phyloP scores from a whole-genome alignment of 2,113 vertebrate genomes.

The Embiotoca jacksoni region DNA sequence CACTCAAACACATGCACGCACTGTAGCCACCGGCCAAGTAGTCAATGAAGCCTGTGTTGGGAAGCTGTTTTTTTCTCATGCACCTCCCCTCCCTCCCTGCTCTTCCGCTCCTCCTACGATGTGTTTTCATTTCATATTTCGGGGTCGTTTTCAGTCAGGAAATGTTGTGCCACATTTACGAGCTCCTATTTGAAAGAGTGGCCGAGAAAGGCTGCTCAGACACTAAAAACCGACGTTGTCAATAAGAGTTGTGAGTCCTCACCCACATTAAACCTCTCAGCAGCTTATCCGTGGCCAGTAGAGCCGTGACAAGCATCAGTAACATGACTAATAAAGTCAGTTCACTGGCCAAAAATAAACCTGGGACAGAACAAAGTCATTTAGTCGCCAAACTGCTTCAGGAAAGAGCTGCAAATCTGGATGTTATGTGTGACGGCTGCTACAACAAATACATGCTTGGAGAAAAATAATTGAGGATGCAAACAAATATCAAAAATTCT shows the following conservation, averaged over 20 bases:
- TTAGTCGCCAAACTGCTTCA: not conserved
- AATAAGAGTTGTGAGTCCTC: not conserved
- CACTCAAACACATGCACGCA: conserved; percentile 19
- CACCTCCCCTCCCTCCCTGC: conserved; percentile 15
- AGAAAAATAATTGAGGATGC: not conserved
- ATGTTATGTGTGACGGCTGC: not conserved
- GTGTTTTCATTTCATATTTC: conserved; percentile 71
- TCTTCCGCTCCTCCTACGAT: conserved; percentile 32
- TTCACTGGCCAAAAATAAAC: not conserved
- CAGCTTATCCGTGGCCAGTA: not conserved
- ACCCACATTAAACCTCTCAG: not conserved
- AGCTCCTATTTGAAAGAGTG: conserved; percentile 4
- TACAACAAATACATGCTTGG: not conserved
- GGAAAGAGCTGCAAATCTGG: not conserved
- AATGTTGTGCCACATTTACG: conserved; percentile 38
- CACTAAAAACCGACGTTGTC: not conserved
- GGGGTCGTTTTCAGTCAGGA: conserved; percentile 55
- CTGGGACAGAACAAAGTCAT: not conserved
- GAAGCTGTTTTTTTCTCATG: conserved; percentile 55
- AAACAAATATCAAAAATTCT: too few relatives aligned
- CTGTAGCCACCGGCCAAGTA: conserved; percentile 29
- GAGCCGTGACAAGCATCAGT: not conserved
- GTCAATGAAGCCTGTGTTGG: conserved; percentile 80
- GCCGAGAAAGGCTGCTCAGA: conserved; percentile 15
- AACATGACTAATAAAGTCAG: not conserved